These are phyloP conservation scores for Ostrea edulis DNA, from an alignment of 1,140 invertebrate species.

Conservation along the genomic window DNA sequence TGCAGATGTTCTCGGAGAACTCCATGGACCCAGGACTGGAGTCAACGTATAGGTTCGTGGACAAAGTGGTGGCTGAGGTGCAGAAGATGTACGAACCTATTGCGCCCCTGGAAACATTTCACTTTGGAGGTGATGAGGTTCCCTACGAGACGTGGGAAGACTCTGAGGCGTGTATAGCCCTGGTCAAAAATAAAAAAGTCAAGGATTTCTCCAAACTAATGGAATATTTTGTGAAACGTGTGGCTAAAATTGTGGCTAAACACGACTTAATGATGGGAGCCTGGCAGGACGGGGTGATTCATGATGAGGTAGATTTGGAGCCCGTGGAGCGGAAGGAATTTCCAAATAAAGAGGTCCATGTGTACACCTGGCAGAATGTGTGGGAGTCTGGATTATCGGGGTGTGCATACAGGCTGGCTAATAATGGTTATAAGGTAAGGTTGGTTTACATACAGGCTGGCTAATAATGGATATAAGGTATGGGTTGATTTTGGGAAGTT, in stretches of 20 bases:
- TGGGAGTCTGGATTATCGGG: constrained; percentile 75
- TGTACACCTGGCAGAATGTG: constrained; percentile 75
- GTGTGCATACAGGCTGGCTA: constrained; percentile 75
- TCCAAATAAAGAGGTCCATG: constrained; percentile 66
- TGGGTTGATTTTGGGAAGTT: not conserved
- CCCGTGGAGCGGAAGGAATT: constrained; percentile 63
- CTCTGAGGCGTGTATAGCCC: constrained; percentile 67
- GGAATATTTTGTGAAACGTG: constrained; percentile 71
- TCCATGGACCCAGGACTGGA: constrained; percentile 76
- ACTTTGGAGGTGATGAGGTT: constrained; percentile 78
- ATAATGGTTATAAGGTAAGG: constrained; percentile 75
- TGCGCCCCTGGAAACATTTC: constrained; percentile 70
- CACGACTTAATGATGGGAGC: constrained; percentile 69
- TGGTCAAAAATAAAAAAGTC: constrained; percentile 57
- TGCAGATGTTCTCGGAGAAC: constrained; percentile 74
- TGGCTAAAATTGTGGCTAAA: constrained; percentile 65
- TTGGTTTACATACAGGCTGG: constrained; percentile 72
- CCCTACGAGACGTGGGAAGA: constrained; percentile 73
- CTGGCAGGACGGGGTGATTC: constrained; percentile 74
- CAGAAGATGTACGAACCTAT: constrained; percentile 70
- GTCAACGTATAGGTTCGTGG: constrained; percentile 72
- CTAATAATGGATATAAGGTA: constrained; percentile 78
- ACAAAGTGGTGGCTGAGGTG: constrained; percentile 71
- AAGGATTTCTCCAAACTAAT: constrained; percentile 66
- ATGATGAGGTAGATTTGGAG: constrained; percentile 55